Base-by-base conservation (phyloP, 2,797 vertebrate species). In the Helicolenus hilgendorfi region DNA sequence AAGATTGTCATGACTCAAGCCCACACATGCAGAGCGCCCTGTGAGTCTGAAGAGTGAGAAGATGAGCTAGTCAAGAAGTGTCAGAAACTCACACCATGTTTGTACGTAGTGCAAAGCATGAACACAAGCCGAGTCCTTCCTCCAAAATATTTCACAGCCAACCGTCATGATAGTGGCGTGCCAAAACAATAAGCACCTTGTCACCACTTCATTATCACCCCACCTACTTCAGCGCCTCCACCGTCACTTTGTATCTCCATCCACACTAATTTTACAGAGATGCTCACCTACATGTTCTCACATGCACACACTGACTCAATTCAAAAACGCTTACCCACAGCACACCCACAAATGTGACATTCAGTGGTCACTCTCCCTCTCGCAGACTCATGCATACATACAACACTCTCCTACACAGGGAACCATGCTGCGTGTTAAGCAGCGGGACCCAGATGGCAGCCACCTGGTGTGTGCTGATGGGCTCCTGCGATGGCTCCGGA, bases 401-500 rank as follows among this genome's bases (percentile, higher is more conserved):
- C 69, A 89, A 81, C 92, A 86, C 92, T 92, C 78, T 94, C 92
- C 91, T 89, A 94, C 95, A 92, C 92, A 86, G 79, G 78, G 65
- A 89, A 49, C 27, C 93, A 80, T 90, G 92, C 95, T 94, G 94
- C 36, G 95, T 90, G 93, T 90, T 95, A 91, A 95, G 92, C 88
- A 81, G 78, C 74, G 10, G 85, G 86, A 82, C 95, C 90, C 94
- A 96, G 96, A 96, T 97, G 96, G 96, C 93, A 75, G 91, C 94
- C 96, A 95, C 96, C 95, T 95, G 95, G 93, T 91, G 95, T 70
- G 92, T 83, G 87, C 87, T 92, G 90, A 94, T 96, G 90, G 93
- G 89, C 84, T 94, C 90, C 87, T 87, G 89, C 55, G 10, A 92
- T 65, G 92, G 72, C 84, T 92, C 77, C 26, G 88, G 91, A 94